Evolutionary conservation across 2,888 invertebrate genomes (phyloP).

Genomic region (Drosophila quinaria): DNA sequence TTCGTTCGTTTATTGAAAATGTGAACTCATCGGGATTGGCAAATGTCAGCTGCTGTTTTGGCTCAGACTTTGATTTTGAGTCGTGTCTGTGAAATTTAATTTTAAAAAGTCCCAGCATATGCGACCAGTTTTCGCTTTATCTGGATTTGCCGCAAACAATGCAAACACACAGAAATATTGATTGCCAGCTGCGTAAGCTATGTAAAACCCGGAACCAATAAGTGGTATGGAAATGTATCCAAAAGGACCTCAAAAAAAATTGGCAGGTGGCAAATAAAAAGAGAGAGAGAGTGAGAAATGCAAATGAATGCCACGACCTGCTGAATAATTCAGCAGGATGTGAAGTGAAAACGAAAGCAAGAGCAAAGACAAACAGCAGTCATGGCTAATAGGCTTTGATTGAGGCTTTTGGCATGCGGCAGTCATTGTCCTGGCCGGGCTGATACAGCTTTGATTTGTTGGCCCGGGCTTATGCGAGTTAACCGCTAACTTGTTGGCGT

Average conservation of each 20-base stretch:
- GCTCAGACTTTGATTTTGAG: neutral
- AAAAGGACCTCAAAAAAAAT: slow-evolving; percentile 2
- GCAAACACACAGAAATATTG: slow-evolving; percentile 33
- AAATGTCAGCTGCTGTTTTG: slow-evolving; percentile 14
- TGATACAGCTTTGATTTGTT: slow-evolving; percentile 59
- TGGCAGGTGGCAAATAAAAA: slow-evolving; percentile 56
- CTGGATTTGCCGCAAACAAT: slow-evolving; percentile 27
- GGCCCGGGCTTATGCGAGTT: slow-evolving; percentile 31
- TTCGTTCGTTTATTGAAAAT: slow-evolving; percentile 17
- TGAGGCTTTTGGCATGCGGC: slow-evolving; percentile 69
- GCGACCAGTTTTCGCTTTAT: slow-evolving; percentile 19
- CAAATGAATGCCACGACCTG: slow-evolving; percentile 51
- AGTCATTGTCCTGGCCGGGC: slow-evolving; percentile 34
- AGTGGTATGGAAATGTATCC: slow-evolving; percentile 62
- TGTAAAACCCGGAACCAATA: slow-evolving; percentile 59
- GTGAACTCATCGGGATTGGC: neutral
- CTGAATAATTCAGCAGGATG: slow-evolving; percentile 77
- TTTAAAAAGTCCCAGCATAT: slow-evolving; percentile 43
- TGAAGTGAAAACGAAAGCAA: slow-evolving; percentile 24
- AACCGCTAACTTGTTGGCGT: slow-evolving; percentile 23
- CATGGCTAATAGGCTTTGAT: slow-evolving; percentile 70
- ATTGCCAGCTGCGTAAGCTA: slow-evolving; percentile 47
- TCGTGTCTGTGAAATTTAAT: slow-evolving; percentile 30
- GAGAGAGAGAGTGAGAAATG: slow-evolving; percentile 44
- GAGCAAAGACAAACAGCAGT: slow-evolving; percentile 55